Evolutionary conservation across 2,113 vertebrate species (phyloP).

Genomic region (Ciconia maguari): DNA sequence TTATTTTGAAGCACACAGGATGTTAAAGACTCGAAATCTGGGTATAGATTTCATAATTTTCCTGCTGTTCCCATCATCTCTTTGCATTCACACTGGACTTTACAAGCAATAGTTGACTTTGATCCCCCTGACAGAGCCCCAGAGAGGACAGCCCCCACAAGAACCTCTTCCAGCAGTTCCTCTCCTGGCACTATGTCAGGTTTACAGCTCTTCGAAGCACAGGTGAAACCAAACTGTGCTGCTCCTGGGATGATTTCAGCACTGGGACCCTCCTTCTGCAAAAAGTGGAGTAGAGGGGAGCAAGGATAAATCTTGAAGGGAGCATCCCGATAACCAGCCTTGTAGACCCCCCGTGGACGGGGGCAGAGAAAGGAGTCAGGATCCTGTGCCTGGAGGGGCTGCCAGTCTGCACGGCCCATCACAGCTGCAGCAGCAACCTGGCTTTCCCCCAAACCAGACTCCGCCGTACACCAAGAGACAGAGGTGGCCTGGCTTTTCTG

Average conservation of each 20-base stretch:
- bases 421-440: background rate
- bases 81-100: background rate
- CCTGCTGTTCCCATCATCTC: background rate
- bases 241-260: background rate
- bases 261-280: background rate
- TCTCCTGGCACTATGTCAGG: background rate
- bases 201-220: background rate
- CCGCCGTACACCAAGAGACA: rapidly evolving
- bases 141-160: background rate
- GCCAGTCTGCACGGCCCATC: background rate
- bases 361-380: background rate
- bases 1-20: background rate
- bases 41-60: background rate
- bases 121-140: background rate
- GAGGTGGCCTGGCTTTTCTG: background rate
- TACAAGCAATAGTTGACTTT: background rate
- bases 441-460: background rate
- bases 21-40: background rate
- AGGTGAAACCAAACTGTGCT: rapidly evolving
- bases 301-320: background rate
- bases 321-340: background rate
- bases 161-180: background rate
- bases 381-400: background rate
- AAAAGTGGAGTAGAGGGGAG: background rate
- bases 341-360: rapidly evolving